Conservation (phyloP, 2,113 vertebrate genomes). For the Anoura caudifer region DNA sequence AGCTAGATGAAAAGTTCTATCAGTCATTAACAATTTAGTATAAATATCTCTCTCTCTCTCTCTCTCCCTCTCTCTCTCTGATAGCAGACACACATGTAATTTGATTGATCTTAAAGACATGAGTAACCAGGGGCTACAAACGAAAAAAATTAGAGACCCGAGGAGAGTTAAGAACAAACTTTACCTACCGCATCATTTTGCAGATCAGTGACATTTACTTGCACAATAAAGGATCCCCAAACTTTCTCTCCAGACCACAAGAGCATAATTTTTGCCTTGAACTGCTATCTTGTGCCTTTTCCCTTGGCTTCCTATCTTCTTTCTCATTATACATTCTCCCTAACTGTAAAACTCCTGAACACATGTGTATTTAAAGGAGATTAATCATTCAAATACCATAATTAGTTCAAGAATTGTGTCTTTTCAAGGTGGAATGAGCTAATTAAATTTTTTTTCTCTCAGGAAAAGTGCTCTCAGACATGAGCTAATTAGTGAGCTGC, state of each 20-base stretch:
- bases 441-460: slow-evolving; percentile 69
- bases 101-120: not conserved
- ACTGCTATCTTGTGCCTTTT: not conserved
- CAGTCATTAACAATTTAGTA: not conserved
- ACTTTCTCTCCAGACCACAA: not conserved
- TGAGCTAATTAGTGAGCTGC: slow-evolving; percentile 66
- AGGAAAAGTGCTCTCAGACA: slow-evolving; percentile 62
- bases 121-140: not conserved
- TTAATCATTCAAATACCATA: slow-evolving; percentile 70
- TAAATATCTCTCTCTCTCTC: not conserved
- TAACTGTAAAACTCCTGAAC: slow-evolving; percentile 48
- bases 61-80: not conserved
- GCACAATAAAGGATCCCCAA: not conserved
- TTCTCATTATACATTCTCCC: slow-evolving; percentile 31
- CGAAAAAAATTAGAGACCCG: not conserved
- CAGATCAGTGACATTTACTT: not conserved
- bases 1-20: not conserved
- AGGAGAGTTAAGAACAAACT: not conserved
- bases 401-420: slow-evolving; percentile 73
- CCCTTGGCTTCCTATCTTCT: not conserved
- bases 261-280: not conserved
- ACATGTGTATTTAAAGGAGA: slow-evolving; percentile 69
- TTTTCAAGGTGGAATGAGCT: slow-evolving; percentile 64
- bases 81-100: not conserved
- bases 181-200: not conserved